phyloP scores from a whole-genome alignment of 2,888 invertebrate genomes.

The Euplexia lucipara region DNA sequence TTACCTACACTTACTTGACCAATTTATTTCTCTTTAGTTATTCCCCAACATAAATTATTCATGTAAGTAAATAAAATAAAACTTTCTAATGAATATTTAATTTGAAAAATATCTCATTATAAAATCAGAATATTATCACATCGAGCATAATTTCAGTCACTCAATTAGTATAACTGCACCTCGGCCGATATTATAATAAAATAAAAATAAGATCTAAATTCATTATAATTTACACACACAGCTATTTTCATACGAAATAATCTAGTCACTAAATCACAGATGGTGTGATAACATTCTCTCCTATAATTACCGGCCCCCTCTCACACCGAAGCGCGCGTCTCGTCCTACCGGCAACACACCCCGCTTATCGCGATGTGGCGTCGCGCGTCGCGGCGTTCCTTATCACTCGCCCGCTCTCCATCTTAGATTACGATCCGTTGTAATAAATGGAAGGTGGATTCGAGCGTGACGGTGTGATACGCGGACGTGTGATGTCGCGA shows the following conservation, averaged over 20 bases:
- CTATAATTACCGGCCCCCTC: conserved; percentile 67
- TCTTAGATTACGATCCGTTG: conserved; percentile 79
- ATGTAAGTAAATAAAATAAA: conserved; percentile 20
- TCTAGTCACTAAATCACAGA: conserved; percentile 65
- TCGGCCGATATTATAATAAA: conserved; percentile 43
- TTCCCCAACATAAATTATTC: conserved; percentile 15
- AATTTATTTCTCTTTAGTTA: not conserved
- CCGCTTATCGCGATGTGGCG: conserved; percentile 76
- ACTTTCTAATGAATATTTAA: conserved; percentile 42
- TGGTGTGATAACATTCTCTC: conserved; percentile 69
- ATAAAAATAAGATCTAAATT: conserved; percentile 51
- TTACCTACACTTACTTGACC: too few species aligned
- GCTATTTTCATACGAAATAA: conserved; percentile 64
- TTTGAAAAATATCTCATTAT: conserved; percentile 9
- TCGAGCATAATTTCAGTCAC: conserved; percentile 39
- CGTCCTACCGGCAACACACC: conserved; percentile 63
- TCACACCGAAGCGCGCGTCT: conserved; percentile 65
- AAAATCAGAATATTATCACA: conserved; percentile 38
- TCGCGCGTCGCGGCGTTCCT: conserved; percentile 71
- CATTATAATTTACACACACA: conserved; percentile 59
- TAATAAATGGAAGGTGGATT: conserved; percentile 81
- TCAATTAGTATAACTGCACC: conserved; percentile 45
- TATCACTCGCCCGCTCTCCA: conserved; percentile 75
- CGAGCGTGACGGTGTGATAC: conserved; percentile 80
- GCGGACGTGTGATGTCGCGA: conserved; percentile 66